Evolutionary conservation across 2,888 invertebrate genomes (phyloP).

Genomic region (Melieria omissa): DNA sequence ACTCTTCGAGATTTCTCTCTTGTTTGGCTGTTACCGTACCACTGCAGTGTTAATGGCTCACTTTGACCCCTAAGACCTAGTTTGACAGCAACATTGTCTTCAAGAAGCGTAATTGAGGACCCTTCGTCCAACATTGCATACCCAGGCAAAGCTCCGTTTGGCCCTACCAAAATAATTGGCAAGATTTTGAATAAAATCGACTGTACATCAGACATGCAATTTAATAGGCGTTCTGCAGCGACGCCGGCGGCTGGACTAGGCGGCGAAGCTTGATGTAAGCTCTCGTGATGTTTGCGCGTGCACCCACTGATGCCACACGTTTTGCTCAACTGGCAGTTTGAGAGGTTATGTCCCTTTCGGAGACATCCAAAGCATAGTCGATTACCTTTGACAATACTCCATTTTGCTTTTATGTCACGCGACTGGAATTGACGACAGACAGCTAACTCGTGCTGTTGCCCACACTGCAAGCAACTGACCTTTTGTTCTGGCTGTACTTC

Average conservation of each 20-base stretch:
- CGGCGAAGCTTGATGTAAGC: conserved; percentile 1
- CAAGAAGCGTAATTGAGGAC: conserved; percentile 18
- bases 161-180: conserved; percentile 29
- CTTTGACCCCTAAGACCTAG: conserved; percentile 19
- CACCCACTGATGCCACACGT: background rate
- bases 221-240: background rate
- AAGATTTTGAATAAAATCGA: conserved; percentile 32
- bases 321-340: too few species aligned
- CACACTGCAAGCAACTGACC: background rate
- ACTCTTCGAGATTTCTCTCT: conserved; percentile 7
- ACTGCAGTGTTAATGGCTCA: conserved; percentile 25
- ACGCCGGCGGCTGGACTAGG: background rate
- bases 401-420: background rate
- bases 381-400: background rate
- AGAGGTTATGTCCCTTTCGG: conserved; percentile 1
- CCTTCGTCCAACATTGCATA: conserved; percentile 5
- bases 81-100: conserved; percentile 26
- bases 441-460: background rate
- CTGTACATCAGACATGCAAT: background rate
- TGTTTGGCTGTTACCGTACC: conserved; percentile 21
- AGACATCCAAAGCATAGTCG: background rate
- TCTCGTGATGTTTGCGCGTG: conserved; percentile 1
- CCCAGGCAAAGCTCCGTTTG: background rate
- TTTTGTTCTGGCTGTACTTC: background rate
- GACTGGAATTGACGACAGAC: background rate